Evolutionary conservation across 2,113 vertebrate genomes (phyloP), one percentile per base, ranked within the genome.

Genomic region (Rhizomys pruinosus): DNA sequence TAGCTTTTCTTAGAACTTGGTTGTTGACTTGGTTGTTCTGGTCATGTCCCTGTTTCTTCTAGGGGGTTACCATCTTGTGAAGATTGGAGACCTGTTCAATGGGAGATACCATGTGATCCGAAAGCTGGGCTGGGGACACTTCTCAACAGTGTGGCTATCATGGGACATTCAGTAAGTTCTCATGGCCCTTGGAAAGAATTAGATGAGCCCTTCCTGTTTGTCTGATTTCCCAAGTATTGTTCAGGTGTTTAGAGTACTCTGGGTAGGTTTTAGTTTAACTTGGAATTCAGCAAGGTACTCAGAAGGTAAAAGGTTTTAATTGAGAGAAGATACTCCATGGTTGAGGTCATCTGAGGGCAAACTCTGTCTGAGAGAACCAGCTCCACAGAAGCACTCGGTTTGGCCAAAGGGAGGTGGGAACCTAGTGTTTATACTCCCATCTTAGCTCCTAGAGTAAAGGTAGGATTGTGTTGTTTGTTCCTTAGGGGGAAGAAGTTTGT

Each of bases 91-190:
- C 97, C 98, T 99, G 13, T 99, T 99, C 90, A 99, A 99, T 52
- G 98, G 98, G 1, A 97, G 99, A 74, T 99, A 99, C 95, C 99
- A 99, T 20, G 99, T 99, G 79, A 99, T 99, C 97, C 98, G 99
- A 73, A 99, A 99, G 90, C 98, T 99, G 91, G 99, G 99, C 96
- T 99, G 99, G 99, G 99, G 99, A 47, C 99, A 99, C 97, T 99
- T 99, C 98, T 99, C 99, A 94, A 99, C 99, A 3, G 99, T 99
- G 94, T 99, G 99, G 99, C 97, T 99, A 91, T 99, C 99, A n/a
- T 99, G 99, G 99, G 99, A 99, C 96, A 99, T 99, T 97, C 99
- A 99, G 99, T 99, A 98, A 99, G 99, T 98, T 86, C 6, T 94
- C 39, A 7, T 87, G 61, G 27, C 59, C 69, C 80, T 79, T 11